A percentile compares a stretch with the other conserved stretches of the same genome.
phyloP scores from a whole-genome alignment of 2,797 vertebrate species.

The Echiichthys vipera region DNA sequence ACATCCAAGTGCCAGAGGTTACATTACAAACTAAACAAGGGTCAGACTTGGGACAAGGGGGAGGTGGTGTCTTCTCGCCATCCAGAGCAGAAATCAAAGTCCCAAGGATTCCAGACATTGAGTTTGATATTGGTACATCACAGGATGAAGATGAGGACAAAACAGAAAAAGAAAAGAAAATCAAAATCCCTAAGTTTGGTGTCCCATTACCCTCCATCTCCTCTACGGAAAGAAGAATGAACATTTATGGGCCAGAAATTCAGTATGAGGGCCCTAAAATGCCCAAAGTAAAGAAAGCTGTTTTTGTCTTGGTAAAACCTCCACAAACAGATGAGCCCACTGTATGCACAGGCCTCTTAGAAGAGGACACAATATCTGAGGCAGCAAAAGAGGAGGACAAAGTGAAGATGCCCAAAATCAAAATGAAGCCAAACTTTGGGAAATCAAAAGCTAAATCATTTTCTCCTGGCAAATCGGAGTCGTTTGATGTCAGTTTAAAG shows the following conservation, averaged over 20 bases:
- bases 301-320: conserved; percentile 82
- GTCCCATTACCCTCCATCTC: conserved; percentile 79
- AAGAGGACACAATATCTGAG: conserved; percentile 47
- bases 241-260: conserved; percentile 70
- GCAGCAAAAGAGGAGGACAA: conserved; percentile 58
- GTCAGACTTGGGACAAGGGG: conserved; percentile 7
- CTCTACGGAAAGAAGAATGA: conserved; percentile 67
- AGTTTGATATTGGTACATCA: conserved; percentile 79
- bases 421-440: conserved; percentile 79
- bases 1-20: conserved; percentile 31
- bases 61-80: conserved; percentile 26
- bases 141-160: conserved; percentile 53
- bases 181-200: conserved; percentile 87
- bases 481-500: conserved; percentile 52
- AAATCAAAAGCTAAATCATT: conserved; percentile 82
- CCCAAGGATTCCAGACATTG: conserved; percentile 80
- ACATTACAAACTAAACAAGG: conserved; percentile 45
- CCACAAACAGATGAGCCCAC: conserved; percentile 63
- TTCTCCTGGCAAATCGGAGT: conserved; percentile 69
- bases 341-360: conserved; percentile 29
- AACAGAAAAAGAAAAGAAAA: conserved; percentile 71
- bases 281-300: conserved; percentile 83
- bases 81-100: conserved; percentile 59
- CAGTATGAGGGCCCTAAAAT: conserved; percentile 79
- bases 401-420: conserved; percentile 73